phyloP scores from a whole-genome alignment of 2,888 invertebrate species.

The Dusona sp. region DNA sequence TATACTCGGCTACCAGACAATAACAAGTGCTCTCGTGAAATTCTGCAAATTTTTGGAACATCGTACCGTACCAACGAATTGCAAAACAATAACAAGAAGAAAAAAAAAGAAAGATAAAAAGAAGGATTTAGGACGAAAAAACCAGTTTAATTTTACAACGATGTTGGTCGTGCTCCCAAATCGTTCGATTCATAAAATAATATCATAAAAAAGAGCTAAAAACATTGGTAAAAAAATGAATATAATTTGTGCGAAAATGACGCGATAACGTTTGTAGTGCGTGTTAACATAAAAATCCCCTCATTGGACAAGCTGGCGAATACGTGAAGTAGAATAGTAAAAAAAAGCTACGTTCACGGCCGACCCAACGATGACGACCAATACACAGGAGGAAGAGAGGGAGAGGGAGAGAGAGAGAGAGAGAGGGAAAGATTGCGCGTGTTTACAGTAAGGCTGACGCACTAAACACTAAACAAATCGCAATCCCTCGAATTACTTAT shows the following conservation, averaged over 20 bases:
- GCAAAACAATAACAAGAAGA: neutral
- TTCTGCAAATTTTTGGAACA: constrained; percentile 37
- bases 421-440: neutral
- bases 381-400: neutral
- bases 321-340: neutral
- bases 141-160: neutral
- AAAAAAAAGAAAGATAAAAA: neutral
- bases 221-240: neutral
- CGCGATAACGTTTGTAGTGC: neutral
- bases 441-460: constrained; percentile 24
- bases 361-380: neutral
- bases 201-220: neutral
- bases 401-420: neutral
- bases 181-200: neutral
- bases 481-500: constrained; percentile 20
- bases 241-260: neutral
- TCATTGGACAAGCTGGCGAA: neutral
- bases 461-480: constrained; percentile 10
- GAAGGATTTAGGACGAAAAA: neutral
- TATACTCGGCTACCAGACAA: constrained; percentile 32
- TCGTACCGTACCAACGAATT: neutral
- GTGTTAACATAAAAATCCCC: neutral
- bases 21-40: constrained; percentile 40
- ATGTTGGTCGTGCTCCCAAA: neutral
- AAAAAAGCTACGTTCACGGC: neutral